Percentiles rank a stretch among this genome's conserved stretches.
phyloP scores from a whole-genome alignment of 2,797 vertebrate species.

The Uromys caudimaculatus region DNA sequence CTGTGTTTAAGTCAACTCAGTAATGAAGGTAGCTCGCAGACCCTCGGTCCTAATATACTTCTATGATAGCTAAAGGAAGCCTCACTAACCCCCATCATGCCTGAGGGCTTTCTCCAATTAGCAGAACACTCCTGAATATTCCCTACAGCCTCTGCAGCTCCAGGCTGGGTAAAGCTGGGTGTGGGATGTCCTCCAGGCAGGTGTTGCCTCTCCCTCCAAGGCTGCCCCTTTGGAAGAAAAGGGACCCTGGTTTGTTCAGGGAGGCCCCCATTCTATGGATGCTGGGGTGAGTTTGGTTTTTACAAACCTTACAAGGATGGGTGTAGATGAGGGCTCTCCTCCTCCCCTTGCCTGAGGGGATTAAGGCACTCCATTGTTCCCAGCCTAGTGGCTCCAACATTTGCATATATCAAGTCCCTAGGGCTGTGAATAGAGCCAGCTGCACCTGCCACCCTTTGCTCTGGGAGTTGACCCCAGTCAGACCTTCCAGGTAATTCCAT shows the following conservation, averaged over 20 bases:
- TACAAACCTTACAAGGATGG: not conserved
- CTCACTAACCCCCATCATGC: not conserved
- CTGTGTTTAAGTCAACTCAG: not conserved
- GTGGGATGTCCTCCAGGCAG: not conserved
- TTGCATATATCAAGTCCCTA: slow-evolving; percentile 72
- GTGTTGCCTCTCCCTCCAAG: not conserved
- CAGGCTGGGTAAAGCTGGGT: too few relatives aligned
- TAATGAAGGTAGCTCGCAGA: not conserved
- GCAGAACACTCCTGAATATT: not conserved
- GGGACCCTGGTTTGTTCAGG: not conserved
- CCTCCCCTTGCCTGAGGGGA: slow-evolving; percentile 25
- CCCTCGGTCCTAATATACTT: rapidly evolving
- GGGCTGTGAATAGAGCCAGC: not conserved
- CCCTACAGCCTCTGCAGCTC: not conserved
- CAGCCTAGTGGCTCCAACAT: slow-evolving; percentile 60
- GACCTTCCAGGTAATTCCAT: slow-evolving; percentile 72
- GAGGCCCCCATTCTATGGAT: not conserved
- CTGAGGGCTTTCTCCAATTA: not conserved
- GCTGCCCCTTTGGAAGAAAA: not conserved
- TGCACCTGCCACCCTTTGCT: slow-evolving; percentile 66
- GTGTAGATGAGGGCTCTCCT: slow-evolving; percentile 11
- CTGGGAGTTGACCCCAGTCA: not conserved
- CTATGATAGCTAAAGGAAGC: not conserved
- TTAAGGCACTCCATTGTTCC: slow-evolving; percentile 79
- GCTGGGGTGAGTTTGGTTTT: slow-evolving; percentile 27